Percentiles rank a stretch among this genome's conserved stretches.
phyloP scores from a whole-genome alignment of 2,113 vertebrate species.

The Pseudorhombus dupliciocellatus region DNA sequence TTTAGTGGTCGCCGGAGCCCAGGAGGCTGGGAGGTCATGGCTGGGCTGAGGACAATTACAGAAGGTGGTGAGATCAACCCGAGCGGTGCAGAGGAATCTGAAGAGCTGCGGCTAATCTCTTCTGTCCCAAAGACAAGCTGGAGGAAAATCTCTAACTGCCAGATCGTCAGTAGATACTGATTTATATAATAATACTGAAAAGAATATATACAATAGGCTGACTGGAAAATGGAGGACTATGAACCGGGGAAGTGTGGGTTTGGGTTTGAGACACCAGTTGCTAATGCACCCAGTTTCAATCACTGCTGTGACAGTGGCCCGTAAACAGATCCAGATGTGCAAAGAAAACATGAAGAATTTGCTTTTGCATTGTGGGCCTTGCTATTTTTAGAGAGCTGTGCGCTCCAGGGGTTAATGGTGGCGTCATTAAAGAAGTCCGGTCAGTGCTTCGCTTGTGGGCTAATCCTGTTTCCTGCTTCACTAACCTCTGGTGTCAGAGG shows the following conservation, averaged over 20 bases:
- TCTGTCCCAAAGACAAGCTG: too few relatives aligned
- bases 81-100: not conserved
- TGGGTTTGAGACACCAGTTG: slow-evolving; percentile 11
- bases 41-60: slow-evolving; percentile 76
- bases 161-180: too few relatives aligned
- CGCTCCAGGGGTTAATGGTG: slow-evolving; percentile 87
- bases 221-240: not conserved
- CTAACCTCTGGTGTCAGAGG: slow-evolving; percentile 93
- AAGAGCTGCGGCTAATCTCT: not conserved
- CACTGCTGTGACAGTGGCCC: slow-evolving; percentile 13
- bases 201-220: not conserved
- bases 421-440: slow-evolving; percentile 91
- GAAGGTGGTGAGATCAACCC: not conserved
- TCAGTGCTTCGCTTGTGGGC: slow-evolving; percentile 77
- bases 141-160: too few relatives aligned
- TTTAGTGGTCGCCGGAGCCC: slow-evolving; percentile 89
- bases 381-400: slow-evolving; percentile 90
- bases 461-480: slow-evolving; percentile 91
- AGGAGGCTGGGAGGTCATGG: slow-evolving; percentile 88
- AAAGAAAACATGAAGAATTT: slow-evolving; percentile 74
- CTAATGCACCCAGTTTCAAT: not conserved
- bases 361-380: slow-evolving; percentile 75
- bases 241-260: not conserved
- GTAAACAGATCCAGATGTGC: slow-evolving; percentile 81
- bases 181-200: too few relatives aligned